Base-by-base conservation (phyloP, 2,888 invertebrate genomes). In the Conops quadrifasciatus region DNA sequence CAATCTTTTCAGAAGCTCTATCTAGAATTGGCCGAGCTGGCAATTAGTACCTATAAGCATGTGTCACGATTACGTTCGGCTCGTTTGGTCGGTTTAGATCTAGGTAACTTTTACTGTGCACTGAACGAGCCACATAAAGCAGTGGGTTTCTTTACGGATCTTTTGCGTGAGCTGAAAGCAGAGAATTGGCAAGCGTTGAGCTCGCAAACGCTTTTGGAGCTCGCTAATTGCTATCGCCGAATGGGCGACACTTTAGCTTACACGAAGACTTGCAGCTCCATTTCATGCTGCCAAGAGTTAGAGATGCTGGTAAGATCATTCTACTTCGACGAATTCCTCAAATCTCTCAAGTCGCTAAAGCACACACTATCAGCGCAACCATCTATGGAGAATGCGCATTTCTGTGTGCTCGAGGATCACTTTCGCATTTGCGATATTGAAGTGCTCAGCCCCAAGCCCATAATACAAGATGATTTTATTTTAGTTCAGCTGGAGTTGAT, bases 11-110 rank as follows among this genome's bases (percentile, higher is more conserved):
- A 94, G 79, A 94, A 94, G 82, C 92, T 95, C 77, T 98, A 97
- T 82, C 86, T 97, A 88, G 97, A 97, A 85, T 86, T 97, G 72
- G 95, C 96, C 0, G 98, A 98, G 84, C 86, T 97, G 74, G 96
- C 97, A 0, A 96, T 97, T 91, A 96, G 97, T 67, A 97, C 97
- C 0, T 97, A 95, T 82, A 98, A 98, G 81, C 97, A 97, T 87
- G 96, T 97, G 75, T 93, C 93, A 1, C 88, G 93, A 72, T 83
- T 90, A 77, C 88, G 91, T 83, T 96, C 94, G 68, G 97, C 97
- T 0, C 90, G 96, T 56, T 88, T 94, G 62, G 94, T 97, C 71
- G 97, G 97, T 0, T 89, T 93, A 51, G 94, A 97, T 80, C 86
- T 98, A 64, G 96, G 97, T 0, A 90, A 92, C 30, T 97, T 97